Percentiles rank a stretch among this genome's conserved stretches.
phyloP scores from a whole-genome alignment of 2,113 vertebrate genomes.

The Balaenoptera acutorostrata region DNA sequence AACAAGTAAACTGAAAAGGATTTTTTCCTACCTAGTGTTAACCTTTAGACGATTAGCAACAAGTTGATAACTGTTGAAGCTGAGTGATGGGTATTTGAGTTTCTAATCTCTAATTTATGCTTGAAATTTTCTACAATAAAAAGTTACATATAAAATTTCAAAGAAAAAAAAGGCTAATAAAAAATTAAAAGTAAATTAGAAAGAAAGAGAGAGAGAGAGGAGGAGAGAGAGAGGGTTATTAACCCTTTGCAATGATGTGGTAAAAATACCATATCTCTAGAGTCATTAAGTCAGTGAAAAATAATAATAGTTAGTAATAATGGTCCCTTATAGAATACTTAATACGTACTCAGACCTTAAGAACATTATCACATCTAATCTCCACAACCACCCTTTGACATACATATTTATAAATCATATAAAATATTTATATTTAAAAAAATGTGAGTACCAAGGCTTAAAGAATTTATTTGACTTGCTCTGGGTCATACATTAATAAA shows the following conservation, averaged over 20 bases:
- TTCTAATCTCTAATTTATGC: neutral
- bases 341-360: neutral
- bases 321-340: neutral
- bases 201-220: neutral
- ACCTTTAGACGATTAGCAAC: neutral
- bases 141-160: neutral
- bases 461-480: neutral
- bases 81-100: neutral
- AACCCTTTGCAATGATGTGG: neutral
- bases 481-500: neutral
- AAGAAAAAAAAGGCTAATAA: neutral
- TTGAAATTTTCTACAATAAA: conserved; percentile 15
- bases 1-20: neutral
- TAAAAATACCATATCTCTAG: neutral
- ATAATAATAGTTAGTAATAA: neutral
- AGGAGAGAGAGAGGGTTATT: neutral
- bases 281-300: neutral
- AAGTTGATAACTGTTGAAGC: neutral
- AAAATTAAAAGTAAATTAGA: neutral
- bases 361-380: neutral
- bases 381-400: neutral
- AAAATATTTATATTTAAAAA: neutral
- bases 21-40: neutral
- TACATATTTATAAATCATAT: neutral
- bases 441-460: neutral